Base-by-base conservation (phyloP, 2,888 invertebrate species). In the Acanthosepion esculentum region DNA sequence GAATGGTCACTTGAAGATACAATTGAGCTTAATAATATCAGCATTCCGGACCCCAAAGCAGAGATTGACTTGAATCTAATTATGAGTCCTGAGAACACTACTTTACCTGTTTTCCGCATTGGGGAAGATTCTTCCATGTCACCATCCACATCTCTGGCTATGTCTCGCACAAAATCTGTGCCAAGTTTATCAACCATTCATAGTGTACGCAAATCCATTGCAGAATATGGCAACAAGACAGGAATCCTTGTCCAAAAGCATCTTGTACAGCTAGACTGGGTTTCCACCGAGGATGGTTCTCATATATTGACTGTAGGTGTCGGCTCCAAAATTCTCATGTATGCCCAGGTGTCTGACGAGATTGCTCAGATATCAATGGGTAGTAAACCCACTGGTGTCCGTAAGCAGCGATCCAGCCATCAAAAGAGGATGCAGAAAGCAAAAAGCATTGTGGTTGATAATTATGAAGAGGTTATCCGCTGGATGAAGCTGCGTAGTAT, bases 221-320 rank as follows among this genome's bases (percentile, higher is more conserved):
- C 95, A 20, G 94, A 95, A 53, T 94, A 94, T 7, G 94, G 94
- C n/a, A 96, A 96, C 95, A 96, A 96, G 95, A 95, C 96, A 12
- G 96, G 96, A 26, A 95, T 97, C 18, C 95, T 97, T 64, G 95
- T 96, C 48, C 97, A 96, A 95, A 97, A 97, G 95, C 97, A 97
- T 91, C 98, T 99, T 53, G 99, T 99, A 0, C 99, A 99, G 97
- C 98, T 99, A 91, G 99, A 99, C 98, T 99, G 99, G 99, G 99
- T 99, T 26, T 99, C 99, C 0, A 99, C 99, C 96, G 99, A 99
- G 97, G 99, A 99, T 97, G 99, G 99, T 0, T 99, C 99, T 0
- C 99, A 99, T 97, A 99, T 99, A 96, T 97, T 99, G 91, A 99
- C 99, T 0, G 99, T 99, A 0, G 99, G 99, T 0, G 99, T 99